Percentiles rank a stretch among this genome's conserved stretches.
Evolutionary conservation across 2,797 vertebrate genomes (phyloP).

Genomic region (Acipenser transmontanus): DNA sequence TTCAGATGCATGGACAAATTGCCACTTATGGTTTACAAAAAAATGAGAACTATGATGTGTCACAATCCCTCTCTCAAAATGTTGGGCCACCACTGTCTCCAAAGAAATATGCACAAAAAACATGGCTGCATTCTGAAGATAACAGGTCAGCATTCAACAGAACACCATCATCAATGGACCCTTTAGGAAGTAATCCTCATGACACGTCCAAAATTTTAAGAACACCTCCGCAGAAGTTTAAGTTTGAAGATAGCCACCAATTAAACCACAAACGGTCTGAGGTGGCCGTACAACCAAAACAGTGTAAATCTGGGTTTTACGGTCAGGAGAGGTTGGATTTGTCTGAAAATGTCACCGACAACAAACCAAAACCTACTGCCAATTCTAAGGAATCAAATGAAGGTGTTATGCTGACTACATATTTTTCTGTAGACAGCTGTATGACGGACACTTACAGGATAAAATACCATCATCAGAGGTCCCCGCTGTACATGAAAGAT

Average conservation of each 20-base stretch:
- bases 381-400: constrained; percentile 42
- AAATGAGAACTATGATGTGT: constrained; percentile 27
- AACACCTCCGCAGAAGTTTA: neutral
- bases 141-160: constrained; percentile 41
- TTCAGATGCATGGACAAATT: constrained; percentile 14
- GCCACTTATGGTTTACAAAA: neutral
- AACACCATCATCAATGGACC: constrained; percentile 50
- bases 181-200: constrained; percentile 39
- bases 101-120: constrained; percentile 56
- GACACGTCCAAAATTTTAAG: constrained; percentile 19
- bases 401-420: constrained; percentile 73
- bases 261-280: constrained; percentile 42
- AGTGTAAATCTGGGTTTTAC: constrained; percentile 56
- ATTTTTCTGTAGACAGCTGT: constrained; percentile 90
- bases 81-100: constrained; percentile 69
- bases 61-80: constrained; percentile 44
- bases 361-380: constrained; percentile 31
- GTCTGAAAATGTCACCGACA: constrained; percentile 55
- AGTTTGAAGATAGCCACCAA: neutral
- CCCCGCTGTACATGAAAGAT: constrained; percentile 51
- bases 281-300: constrained; percentile 23
- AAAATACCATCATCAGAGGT: constrained; percentile 86
- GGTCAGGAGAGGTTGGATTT: constrained; percentile 62
- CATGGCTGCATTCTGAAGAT: constrained; percentile 44
- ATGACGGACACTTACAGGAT: constrained; percentile 94